Evolutionary conservation across 2,113 vertebrate genomes (phyloP).

Genomic region (Pedionomus torquatus): DNA sequence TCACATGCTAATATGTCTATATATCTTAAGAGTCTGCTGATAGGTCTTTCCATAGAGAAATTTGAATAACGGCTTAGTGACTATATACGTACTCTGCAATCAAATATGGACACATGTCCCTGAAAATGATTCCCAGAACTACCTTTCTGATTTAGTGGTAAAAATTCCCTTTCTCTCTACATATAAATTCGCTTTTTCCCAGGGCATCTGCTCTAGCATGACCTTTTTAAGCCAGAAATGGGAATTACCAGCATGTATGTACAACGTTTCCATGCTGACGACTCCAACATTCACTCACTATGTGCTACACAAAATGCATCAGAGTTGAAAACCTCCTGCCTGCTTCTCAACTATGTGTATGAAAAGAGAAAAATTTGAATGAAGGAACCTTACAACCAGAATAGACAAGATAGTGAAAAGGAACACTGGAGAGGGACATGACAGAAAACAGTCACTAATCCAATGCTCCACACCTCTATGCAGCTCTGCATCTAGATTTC

Average conservation of each 20-base stretch:
- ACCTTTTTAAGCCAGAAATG: neutral
- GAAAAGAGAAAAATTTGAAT: neutral
- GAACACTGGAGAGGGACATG: fast-evolving
- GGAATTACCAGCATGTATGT: neutral
- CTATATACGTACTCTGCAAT: neutral
- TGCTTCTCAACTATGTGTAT: fast-evolving
- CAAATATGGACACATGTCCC: neutral
- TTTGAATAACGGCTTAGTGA: neutral
- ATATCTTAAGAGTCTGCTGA: neutral
- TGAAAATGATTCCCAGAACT: neutral
- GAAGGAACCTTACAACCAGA: neutral
- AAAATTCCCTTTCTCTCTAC: fast-evolving
- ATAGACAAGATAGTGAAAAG: neutral
- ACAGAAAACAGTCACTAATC: neutral
- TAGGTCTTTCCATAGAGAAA: neutral
- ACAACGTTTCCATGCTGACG: neutral
- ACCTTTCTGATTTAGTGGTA: neutral
- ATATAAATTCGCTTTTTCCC: neutral
- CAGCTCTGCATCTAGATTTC: neutral
- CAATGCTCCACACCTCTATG: neutral
- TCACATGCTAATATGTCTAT: neutral
- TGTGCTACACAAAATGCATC: neutral
- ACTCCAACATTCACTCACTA: neutral
- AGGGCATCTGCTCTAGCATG: neutral
- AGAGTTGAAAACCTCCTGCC: neutral